Evolutionary conservation across 2,113 vertebrate species (phyloP), one percentile per base, ranked within the genome.

Genomic region (Pao palembangensis): DNA sequence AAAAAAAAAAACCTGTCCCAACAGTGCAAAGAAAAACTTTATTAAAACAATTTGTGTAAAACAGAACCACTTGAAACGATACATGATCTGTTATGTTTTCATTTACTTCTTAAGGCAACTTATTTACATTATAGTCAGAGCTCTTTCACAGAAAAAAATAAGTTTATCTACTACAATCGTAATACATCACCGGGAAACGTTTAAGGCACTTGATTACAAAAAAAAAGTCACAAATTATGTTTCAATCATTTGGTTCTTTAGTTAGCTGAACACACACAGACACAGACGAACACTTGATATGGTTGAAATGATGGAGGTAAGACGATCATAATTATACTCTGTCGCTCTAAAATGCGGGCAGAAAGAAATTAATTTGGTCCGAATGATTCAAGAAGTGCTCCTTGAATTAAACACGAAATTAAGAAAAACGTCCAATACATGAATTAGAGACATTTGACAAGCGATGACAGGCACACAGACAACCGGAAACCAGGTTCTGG

Each of bases 201-300:
- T 28, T 85, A 90, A 91, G 90, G 90, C 90, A 91, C 89, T 89
- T 91, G 63, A 76, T 85, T 64, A 61, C 71, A 72, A 71, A 66
- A 74, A 47, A 54, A 79, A 79, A 74, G 75, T 73, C 67, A 84
- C 75, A 76, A 54, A 72, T 65, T 76, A 71, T 58, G 19, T 61
- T 71, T 76, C 60, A 66, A 58, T 81, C 68, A 61, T 89, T 86
- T 87, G 85, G 82, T 82, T 85, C 63, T 78, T 80, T 68, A 79
- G 79, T 78, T 71, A 80, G 52, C 57, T 55, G 25, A 57, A 77
- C 25, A 62, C 25, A 71, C 41, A 6, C 53, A 60, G 51, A 71
- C 41, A 67, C n/a, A 64, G 56, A 56, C 3, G 58, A 8, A 55
- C 44, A 38, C 47, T 54, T 23, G 4, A 64, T 57, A 76, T 58